These are phyloP conservation scores for Torymus texanus DNA, from an alignment of 2,888 invertebrate genomes.

Conservation along the genomic window DNA sequence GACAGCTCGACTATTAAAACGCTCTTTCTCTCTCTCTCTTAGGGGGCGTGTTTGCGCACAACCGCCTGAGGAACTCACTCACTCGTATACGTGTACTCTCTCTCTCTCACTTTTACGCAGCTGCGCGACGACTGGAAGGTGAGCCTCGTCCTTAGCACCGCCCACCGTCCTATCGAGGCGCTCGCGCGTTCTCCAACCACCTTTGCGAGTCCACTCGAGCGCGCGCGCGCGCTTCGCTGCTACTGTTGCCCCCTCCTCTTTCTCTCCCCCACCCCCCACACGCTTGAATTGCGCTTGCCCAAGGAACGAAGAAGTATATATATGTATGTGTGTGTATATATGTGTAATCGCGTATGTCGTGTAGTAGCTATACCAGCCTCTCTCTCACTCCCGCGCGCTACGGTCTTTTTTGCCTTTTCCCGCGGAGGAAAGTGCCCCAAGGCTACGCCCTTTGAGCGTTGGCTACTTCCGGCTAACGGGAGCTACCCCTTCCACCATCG, in stretches of 20 bases:
- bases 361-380: too few species aligned
- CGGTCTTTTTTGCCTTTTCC: slow-evolving; percentile 14
- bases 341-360: too few species aligned
- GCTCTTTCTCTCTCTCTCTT: slow-evolving; percentile 15
- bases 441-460: slow-evolving; percentile 35
- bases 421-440: slow-evolving; percentile 1
- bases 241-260: slow-evolving; percentile 44
- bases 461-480: slow-evolving; percentile 25
- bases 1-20: slow-evolving; percentile 44
- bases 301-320: too few species aligned
- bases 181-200: slow-evolving; percentile 64
- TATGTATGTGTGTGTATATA: too few species aligned
- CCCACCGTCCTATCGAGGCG: slow-evolving; percentile 70
- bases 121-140: slow-evolving; percentile 66
- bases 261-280: slow-evolving; percentile 54
- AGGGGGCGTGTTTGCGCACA: slow-evolving; percentile 50
- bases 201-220: slow-evolving; percentile 43
- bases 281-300: slow-evolving; percentile 33
- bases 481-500: not conserved
- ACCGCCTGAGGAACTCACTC: slow-evolving; percentile 26
- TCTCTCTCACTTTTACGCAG: slow-evolving; percentile 30
- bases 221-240: slow-evolving; percentile 46
- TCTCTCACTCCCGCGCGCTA: not conserved
- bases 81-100: not conserved
- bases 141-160: slow-evolving; percentile 66